A percentile compares a stretch with the other conserved stretches of the same genome.
These are phyloP conservation scores for Loriculus beryllinus DNA, from an alignment of 2,797 vertebrate genomes.

Conservation along the genomic window DNA sequence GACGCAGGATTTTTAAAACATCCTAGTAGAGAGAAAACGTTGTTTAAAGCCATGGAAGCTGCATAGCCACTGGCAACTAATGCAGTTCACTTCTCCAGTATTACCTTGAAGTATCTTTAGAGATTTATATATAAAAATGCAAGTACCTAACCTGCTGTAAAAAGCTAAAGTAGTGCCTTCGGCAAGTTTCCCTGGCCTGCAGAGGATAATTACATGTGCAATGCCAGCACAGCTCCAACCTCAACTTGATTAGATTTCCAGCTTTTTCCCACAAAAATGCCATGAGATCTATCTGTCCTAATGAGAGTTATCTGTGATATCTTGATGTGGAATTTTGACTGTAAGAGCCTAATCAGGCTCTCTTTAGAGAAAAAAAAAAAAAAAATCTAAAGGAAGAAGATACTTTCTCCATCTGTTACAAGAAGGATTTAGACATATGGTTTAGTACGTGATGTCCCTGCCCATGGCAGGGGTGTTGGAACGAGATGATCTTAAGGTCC, in stretches of 20 bases:
- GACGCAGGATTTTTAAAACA: background rate
- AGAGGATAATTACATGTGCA: background rate
- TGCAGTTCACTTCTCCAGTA: background rate
- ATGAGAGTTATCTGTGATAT: background rate
- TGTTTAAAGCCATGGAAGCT: background rate
- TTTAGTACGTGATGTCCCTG: background rate
- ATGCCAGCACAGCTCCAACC: background rate
- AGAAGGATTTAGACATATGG: background rate
- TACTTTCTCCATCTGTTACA: background rate
- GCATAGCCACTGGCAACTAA: background rate
- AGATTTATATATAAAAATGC: background rate
- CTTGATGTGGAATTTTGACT: background rate
- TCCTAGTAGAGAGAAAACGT: background rate
- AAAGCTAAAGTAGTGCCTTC: background rate
- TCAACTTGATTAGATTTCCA: background rate
- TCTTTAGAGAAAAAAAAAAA: background rate
- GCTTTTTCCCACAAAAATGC: background rate
- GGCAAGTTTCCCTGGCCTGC: background rate
- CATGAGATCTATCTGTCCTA: background rate
- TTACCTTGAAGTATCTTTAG: background rate
- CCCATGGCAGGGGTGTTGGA: background rate
- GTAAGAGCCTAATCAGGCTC: background rate
- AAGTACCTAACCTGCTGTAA: background rate
- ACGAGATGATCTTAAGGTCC: background rate
- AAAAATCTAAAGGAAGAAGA: background rate